phyloP scores from a whole-genome alignment of 2,888 invertebrate genomes.

The Aspidapion aeneum region DNA sequence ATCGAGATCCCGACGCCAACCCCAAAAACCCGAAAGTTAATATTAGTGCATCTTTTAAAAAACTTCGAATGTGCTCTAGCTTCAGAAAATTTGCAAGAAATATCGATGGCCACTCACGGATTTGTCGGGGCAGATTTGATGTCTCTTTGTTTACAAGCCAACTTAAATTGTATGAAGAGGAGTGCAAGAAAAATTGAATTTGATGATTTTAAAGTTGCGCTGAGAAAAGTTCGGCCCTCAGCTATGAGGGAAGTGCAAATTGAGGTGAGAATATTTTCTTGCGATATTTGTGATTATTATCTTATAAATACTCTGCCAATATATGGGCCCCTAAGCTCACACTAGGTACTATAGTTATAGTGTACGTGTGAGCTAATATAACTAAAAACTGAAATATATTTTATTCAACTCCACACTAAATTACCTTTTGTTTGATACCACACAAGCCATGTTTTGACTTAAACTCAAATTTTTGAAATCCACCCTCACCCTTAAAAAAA shows the following conservation, averaged over 20 bases:
- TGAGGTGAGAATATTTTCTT: constrained; percentile 63
- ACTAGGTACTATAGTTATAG: too few relatives aligned
- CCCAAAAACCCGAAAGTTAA: constrained; percentile 56
- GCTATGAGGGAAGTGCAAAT: constrained; percentile 88
- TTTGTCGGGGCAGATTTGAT: constrained; percentile 88
- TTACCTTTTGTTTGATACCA: too few relatives aligned
- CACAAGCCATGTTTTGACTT: too few relatives aligned
- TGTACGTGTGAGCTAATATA: too few relatives aligned
- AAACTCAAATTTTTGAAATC: too few relatives aligned
- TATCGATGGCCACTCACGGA: constrained; percentile 78
- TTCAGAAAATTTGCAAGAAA: constrained; percentile 54
- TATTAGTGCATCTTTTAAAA: constrained; percentile 62
- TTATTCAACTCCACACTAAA: too few relatives aligned
- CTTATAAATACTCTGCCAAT: too few relatives aligned
- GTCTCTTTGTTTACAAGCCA: constrained; percentile 72
- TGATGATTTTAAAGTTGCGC: constrained; percentile 60
- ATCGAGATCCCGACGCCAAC: constrained; percentile 77
- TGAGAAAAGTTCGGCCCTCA: constrained; percentile 75
- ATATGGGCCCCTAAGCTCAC: too few relatives aligned
- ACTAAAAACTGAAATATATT: too few relatives aligned
- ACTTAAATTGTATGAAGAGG: constrained; percentile 57
- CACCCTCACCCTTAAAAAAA: too few relatives aligned
- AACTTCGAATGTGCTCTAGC: constrained; percentile 56
- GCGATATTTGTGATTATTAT: background rate
- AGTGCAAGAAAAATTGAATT: constrained; percentile 34